Conservation (phyloP, 1,140 invertebrate genomes). For the Drosophila ananassae region DNA sequence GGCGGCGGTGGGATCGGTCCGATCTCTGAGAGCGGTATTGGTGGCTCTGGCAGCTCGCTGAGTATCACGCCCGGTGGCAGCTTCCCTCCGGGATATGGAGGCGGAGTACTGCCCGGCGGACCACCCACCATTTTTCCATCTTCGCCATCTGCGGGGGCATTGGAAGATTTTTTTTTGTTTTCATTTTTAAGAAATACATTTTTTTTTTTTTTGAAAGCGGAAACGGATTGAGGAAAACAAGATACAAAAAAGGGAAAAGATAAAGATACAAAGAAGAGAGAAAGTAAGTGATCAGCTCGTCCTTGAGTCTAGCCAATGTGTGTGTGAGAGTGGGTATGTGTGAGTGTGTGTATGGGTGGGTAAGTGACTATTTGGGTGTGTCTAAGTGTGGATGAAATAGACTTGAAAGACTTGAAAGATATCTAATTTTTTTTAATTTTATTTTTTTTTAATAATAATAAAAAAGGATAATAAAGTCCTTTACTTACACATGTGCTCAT, state of each 20-base stretch:
- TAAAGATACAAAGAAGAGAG: slow-evolving; percentile 15
- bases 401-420: too few relatives aligned
- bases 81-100: slow-evolving; percentile 84
- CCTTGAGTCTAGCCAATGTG: slow-evolving; percentile 42
- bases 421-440: too few relatives aligned
- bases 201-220: neutral
- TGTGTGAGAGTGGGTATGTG: slow-evolving; percentile 22
- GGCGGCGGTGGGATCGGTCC: slow-evolving; percentile 97
- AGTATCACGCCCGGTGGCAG: slow-evolving; percentile 86
- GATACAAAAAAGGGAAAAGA: slow-evolving; percentile 19
- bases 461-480: too few relatives aligned
- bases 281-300: slow-evolving; percentile 30
- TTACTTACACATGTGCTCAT: slow-evolving; percentile 87
- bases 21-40: slow-evolving; percentile 95
- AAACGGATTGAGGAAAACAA: neutral
- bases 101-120: slow-evolving; percentile 85
- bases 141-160: slow-evolving; percentile 84
- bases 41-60: slow-evolving; percentile 94
- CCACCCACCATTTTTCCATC: slow-evolving; percentile 84
- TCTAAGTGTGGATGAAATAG: slow-evolving; percentile 21
- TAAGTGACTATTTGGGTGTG: slow-evolving; percentile 36
- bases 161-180: slow-evolving; percentile 16
- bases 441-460: too few relatives aligned
- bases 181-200: neutral
- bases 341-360: slow-evolving; percentile 30